Percentiles rank a stretch among this genome's conserved stretches.
Conservation (phyloP, 2,888 invertebrate genomes). For the Agrochola litura region DNA sequence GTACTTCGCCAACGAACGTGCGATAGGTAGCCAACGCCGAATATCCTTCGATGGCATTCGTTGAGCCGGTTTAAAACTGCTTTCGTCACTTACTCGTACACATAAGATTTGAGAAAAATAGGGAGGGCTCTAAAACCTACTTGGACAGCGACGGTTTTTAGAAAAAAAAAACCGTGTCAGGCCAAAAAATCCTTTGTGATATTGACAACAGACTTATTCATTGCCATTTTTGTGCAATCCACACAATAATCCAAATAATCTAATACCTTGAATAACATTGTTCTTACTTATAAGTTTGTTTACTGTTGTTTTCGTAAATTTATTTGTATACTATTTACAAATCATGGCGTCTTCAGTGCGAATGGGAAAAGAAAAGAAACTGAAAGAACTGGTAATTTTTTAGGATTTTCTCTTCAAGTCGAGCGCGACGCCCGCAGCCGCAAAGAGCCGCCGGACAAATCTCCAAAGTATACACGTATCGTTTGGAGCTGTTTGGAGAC, state of each 20-base stretch:
- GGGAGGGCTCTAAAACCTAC: neutral
- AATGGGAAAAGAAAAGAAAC: neutral
- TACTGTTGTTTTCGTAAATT: conserved; percentile 25
- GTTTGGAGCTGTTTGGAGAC: neutral
- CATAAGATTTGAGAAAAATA: neutral
- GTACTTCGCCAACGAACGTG: too few species aligned
- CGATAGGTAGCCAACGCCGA: too few species aligned
- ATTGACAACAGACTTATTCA: conserved; percentile 6
- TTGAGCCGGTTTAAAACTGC: too few species aligned
- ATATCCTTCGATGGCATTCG: too few species aligned
- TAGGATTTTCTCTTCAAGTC: neutral
- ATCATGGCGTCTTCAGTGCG: conserved; percentile 32
- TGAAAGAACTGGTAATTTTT: conserved; percentile 40
- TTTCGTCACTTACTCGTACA: too few species aligned
- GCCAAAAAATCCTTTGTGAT: neutral
- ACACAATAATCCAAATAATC: neutral
- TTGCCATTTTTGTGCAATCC: conserved; percentile 13
- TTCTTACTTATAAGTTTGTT: neutral
- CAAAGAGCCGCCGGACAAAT: neutral
- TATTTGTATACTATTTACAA: conserved; percentile 23
- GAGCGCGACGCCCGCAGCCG: neutral
- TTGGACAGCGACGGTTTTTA: neutral
- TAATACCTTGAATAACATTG: neutral
- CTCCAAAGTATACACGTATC: neutral
- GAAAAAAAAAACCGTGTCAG: neutral